phyloP scores from a whole-genome alignment of 2,113 vertebrate species.

The Oxyruncus cristatus region DNA sequence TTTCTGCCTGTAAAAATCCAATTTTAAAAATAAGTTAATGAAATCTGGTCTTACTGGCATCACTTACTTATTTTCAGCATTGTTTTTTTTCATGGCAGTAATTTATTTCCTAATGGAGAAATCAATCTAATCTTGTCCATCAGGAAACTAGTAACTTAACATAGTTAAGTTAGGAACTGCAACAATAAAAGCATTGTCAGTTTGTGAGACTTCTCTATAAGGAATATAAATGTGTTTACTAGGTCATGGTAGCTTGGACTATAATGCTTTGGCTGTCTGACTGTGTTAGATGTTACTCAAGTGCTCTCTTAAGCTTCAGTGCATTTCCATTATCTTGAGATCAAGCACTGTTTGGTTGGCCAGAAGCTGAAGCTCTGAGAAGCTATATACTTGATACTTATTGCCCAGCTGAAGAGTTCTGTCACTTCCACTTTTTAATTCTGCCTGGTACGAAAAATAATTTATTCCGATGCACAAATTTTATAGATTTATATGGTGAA shows the following conservation, averaged over 20 bases:
- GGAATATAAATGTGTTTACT: not conserved
- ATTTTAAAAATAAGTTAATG: not conserved
- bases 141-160: not conserved
- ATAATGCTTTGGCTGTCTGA: not conserved
- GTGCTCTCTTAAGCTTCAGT: constrained; percentile 3
- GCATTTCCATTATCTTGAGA: constrained; percentile 16
- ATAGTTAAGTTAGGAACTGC: not conserved
- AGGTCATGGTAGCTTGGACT: not conserved
- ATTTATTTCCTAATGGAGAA: not conserved
- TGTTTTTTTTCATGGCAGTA: not conserved
- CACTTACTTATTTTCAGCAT: not conserved
- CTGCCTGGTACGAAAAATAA: not conserved
- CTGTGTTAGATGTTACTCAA: not conserved
- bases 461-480: not conserved
- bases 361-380: not conserved
- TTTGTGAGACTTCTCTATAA: not conserved
- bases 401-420: not conserved
- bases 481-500: not conserved
- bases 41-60: not conserved
- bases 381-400: not conserved
- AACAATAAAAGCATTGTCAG: not conserved
- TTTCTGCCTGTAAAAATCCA: not conserved
- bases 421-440: not conserved
- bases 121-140: not conserved
- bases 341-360: not conserved